Conservation (phyloP, 2,888 invertebrate genomes). For the Hirtodrosophila alboralis region DNA sequence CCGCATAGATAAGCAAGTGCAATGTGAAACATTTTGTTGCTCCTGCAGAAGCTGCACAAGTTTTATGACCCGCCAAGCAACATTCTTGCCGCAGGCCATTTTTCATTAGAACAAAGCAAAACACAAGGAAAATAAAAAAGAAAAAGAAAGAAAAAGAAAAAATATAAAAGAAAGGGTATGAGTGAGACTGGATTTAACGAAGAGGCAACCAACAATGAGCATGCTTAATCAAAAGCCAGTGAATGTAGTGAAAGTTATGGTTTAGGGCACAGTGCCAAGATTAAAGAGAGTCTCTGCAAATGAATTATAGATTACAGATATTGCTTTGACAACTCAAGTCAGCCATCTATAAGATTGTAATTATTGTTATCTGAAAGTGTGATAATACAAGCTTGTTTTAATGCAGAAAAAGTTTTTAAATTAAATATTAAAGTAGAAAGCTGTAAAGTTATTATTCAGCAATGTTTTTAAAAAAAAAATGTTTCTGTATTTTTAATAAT, state of each 20-base stretch:
- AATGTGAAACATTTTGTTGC: constrained; percentile 49
- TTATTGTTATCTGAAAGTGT: no score
- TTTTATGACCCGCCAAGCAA: constrained; percentile 68
- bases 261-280: not conserved
- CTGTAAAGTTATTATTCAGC: no score
- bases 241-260: not conserved
- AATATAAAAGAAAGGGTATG: no score
- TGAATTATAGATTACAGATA: not conserved
- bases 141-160: no score
- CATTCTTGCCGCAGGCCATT: constrained; percentile 60
- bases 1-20: constrained; percentile 69
- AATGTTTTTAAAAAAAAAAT: no score
- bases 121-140: no score
- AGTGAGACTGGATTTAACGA: constrained; percentile 3
- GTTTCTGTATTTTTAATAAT: no score
- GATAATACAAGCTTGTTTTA: no score
- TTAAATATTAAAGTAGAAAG: no score
- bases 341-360: no score
- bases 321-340: no score
- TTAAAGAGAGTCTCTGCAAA: not conserved
- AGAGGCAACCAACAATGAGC: constrained; percentile 7
- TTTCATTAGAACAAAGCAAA: constrained; percentile 69
- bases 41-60: constrained; percentile 31
- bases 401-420: no score
- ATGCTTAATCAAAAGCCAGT: constrained; percentile 22